Percentiles rank a stretch among this genome's conserved stretches.
Evolutionary conservation across 2,888 invertebrate genomes (phyloP).

Genomic region (Leptopilina myrica): DNA sequence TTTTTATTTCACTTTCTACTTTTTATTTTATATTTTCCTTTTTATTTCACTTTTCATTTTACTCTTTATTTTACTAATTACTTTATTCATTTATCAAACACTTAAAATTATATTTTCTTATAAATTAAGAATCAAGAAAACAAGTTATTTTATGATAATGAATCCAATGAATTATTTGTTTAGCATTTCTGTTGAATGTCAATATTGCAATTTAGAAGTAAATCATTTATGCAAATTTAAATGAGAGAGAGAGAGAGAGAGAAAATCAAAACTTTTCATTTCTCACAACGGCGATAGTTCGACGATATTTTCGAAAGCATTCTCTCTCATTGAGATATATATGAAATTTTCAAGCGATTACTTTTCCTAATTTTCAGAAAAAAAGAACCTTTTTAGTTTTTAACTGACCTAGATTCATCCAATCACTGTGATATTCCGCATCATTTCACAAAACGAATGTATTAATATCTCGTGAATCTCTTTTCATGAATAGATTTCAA

Average conservation of each 20-base stretch:
- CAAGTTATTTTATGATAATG: neutral
- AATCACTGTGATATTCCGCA: constrained; percentile 13
- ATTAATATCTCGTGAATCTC: constrained; percentile 1
- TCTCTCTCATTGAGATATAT: neutral
- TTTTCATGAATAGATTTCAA: constrained; percentile 28
- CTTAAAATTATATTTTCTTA: too few relatives aligned
- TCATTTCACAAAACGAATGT: constrained; percentile 24
- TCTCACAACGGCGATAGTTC: too few relatives aligned
- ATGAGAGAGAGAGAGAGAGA: too few relatives aligned
- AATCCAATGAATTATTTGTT: neutral
- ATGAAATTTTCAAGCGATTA: constrained; percentile 26
- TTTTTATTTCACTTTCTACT: too few relatives aligned
- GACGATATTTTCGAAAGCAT: neutral
- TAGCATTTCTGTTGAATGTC: neutral
- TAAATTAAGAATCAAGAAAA: too few relatives aligned
- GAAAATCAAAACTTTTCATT: neutral
- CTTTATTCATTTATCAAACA: too few relatives aligned
- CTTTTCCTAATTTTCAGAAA: constrained; percentile 19
- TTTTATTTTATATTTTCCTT: too few relatives aligned
- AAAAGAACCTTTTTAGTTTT: constrained; percentile 6
- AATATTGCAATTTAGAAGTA: constrained; percentile 1
- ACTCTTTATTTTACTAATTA: too few relatives aligned
- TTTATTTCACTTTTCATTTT: too few relatives aligned
- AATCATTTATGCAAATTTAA: neutral
- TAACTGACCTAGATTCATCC: constrained; percentile 32